Percentiles rank a stretch among this genome's conserved stretches.
Evolutionary conservation across 2,797 vertebrate species (phyloP).

Genomic region (Acipenser oxyrinchus): DNA sequence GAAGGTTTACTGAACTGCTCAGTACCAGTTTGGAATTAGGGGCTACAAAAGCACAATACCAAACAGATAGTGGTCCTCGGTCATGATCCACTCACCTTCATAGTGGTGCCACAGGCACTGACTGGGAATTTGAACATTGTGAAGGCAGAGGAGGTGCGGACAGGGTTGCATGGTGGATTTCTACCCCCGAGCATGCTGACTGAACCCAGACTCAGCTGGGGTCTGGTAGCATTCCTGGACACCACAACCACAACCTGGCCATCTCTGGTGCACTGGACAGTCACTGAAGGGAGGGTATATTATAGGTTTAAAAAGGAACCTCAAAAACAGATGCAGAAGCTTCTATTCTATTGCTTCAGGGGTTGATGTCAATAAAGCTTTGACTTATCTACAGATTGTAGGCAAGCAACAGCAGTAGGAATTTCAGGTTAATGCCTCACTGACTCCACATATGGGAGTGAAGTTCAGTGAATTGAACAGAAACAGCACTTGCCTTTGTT

Average conservation of each 20-base stretch:
- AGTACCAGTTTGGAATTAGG: too few relatives aligned
- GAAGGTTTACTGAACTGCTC: too few relatives aligned
- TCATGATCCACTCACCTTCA: not conserved
- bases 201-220: not conserved
- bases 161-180: not conserved
- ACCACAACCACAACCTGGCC: constrained; percentile 3
- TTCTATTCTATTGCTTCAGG: too few relatives aligned
- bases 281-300: not conserved
- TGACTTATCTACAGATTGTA: too few relatives aligned
- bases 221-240: not conserved
- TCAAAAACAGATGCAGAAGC: too few relatives aligned
- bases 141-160: constrained; percentile 38
- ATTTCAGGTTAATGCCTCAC: not conserved
- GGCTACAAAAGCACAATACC: too few relatives aligned
- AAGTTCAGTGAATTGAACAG: not conserved
- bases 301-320: too few relatives aligned
- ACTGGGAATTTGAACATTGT: constrained; percentile 57
- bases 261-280: constrained; percentile 4
- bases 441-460: not conserved
- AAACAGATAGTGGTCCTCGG: too few relatives aligned
- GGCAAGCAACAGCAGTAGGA: not conserved
- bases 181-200: not conserved
- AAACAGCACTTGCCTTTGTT: not conserved
- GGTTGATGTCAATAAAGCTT: too few relatives aligned
- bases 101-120: constrained; percentile 46